These are phyloP conservation scores for Latrodectus elegans DNA, from an alignment of 2,888 invertebrate genomes.

Conservation along the genomic window DNA sequence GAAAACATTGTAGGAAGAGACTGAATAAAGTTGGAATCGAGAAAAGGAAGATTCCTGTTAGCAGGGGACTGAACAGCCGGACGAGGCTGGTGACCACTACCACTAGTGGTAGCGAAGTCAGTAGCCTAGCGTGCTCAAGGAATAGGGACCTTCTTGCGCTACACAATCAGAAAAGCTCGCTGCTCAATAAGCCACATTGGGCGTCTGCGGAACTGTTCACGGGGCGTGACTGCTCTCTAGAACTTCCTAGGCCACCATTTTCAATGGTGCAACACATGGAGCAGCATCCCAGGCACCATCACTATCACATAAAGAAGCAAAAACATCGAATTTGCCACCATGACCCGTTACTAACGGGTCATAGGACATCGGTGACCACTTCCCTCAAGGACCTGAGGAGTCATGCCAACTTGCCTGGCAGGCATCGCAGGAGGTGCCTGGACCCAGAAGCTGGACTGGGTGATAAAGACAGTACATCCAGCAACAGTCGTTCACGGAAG, in stretches of 20 bases:
- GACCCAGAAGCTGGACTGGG: constrained; percentile 32
- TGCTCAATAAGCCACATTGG: constrained; percentile 43
- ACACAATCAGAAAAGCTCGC: constrained; percentile 47
- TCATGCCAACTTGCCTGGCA: no score
- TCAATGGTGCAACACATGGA: not conserved
- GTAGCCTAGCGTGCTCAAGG: constrained; percentile 62
- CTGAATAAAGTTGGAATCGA: constrained; percentile 15
- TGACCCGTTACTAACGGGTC: constrained; percentile 27
- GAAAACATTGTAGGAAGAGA: constrained; percentile 64
- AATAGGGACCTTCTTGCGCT: constrained; percentile 41
- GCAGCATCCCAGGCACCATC: constrained; percentile 46
- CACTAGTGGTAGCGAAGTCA: constrained; percentile 58
- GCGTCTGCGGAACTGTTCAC: constrained; percentile 18
- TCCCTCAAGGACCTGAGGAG: constrained; percentile 47
- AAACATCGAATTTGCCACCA: constrained; percentile 64
- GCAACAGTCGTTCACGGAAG: constrained; percentile 63
- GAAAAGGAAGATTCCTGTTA: not conserved
- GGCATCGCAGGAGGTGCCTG: constrained; percentile 28
- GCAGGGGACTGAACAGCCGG: constrained; percentile 42
- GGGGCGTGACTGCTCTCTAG: not conserved
- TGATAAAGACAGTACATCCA: constrained; percentile 51
- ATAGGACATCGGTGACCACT: constrained; percentile 44
- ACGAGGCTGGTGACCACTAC: constrained; percentile 55
- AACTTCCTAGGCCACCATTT: not conserved
- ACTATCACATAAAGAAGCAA: constrained; percentile 44